These are phyloP conservation scores for Nannoperca obscura DNA, from an alignment of 2,797 vertebrate genomes.

Conservation along the genomic window DNA sequence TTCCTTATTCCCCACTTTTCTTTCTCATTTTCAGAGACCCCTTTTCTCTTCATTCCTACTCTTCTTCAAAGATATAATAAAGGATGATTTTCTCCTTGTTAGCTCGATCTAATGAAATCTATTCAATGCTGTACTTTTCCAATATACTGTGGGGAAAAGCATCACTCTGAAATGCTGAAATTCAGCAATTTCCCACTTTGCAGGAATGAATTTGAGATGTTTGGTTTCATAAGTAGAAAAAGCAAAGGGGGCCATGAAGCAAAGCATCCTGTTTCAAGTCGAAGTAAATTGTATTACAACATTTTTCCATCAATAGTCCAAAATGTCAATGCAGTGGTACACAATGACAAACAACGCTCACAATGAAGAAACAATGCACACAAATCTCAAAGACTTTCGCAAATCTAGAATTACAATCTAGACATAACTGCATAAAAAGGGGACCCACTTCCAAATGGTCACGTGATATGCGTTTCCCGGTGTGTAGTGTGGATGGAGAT, in stretches of 20 bases:
- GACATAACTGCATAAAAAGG: no score
- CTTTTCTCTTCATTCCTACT: neutral
- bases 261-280: neutral
- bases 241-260: neutral
- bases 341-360: no score
- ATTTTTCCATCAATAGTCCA: no score
- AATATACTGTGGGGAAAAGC: neutral
- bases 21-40: constrained; percentile 9
- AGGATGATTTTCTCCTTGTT: neutral
- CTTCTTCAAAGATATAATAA: constrained; percentile 7
- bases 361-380: no score
- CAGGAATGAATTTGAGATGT: neutral
- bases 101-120: constrained; percentile 8
- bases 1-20: constrained; percentile 10
- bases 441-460: no score
- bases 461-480: no score
- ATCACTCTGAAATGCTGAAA: neutral
- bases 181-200: neutral
- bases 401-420: no score
- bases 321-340: neutral
- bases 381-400: no score
- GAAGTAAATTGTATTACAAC: neutral
- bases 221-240: neutral
- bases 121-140: neutral
- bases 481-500: no score